Evolutionary conservation across 2,797 vertebrate species (phyloP).

Genomic region (Semaprochilodus insignis): DNA sequence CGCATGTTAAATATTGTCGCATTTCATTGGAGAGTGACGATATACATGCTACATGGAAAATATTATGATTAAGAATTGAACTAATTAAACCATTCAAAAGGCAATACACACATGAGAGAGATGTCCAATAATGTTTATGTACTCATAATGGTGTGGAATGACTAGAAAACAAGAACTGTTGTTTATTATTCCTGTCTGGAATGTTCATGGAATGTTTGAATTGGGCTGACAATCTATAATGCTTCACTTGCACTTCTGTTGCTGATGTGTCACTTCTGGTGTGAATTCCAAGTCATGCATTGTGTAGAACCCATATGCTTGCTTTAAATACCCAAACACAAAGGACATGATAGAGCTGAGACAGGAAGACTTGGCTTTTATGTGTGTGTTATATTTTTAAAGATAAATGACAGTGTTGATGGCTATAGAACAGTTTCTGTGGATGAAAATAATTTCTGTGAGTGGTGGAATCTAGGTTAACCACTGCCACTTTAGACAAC

Average conservation of each 20-base stretch:
- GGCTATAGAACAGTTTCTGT: neutral
- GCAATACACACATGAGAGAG: neutral
- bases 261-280: too few relatives aligned
- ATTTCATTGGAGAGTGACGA: too few relatives aligned
- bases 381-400: neutral
- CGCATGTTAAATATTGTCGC: too few relatives aligned
- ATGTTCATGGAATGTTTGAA: too few relatives aligned
- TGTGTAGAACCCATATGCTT: too few relatives aligned
- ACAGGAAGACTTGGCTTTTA: neutral
- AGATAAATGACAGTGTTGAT: neutral
- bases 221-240: too few relatives aligned
- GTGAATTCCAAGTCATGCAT: too few relatives aligned
- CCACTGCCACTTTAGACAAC: neutral
- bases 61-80: neutral
- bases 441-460: neutral
- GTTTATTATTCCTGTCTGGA: neutral
- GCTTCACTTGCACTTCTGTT: neutral
- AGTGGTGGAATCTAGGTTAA: neutral
- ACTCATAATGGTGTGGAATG: neutral
- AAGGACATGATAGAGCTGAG: too few relatives aligned
- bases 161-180: neutral
- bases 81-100: neutral
- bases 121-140: neutral
- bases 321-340: too few relatives aligned
- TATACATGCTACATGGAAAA: too few relatives aligned